Percentiles rank a stretch among this genome's conserved stretches.
Evolutionary conservation across 2,113 vertebrate genomes (phyloP).

Genomic region (Carassius gibelio): DNA sequence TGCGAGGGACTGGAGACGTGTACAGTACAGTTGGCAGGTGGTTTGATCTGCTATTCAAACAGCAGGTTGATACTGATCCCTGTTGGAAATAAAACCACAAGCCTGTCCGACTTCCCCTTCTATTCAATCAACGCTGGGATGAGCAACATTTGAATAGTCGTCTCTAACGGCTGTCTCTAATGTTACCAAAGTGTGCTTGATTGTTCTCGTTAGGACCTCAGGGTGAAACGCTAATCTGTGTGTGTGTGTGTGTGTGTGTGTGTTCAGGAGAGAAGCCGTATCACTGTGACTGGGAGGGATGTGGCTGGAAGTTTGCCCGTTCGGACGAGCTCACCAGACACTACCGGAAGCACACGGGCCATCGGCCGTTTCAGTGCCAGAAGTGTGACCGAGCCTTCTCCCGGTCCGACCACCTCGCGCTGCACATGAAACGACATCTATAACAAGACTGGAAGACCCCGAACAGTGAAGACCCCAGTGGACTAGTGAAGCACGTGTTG

Average conservation of each 20-base stretch:
- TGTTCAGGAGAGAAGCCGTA: conserved; percentile 95
- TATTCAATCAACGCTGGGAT: conserved; percentile 60
- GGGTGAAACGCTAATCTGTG: conserved; percentile 59
- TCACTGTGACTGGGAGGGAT: conserved; percentile 99
- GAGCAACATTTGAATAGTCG: conserved; percentile 54
- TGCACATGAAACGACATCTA: conserved; percentile 99
- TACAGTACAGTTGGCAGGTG: conserved; percentile 61
- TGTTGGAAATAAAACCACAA: conserved; percentile 64
- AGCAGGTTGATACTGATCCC: conserved; percentile 68
- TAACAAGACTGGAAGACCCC: conserved; percentile 64
- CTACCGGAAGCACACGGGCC: conserved; percentile 97
- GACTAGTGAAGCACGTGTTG: conserved; percentile 68
- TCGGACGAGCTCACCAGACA: conserved; percentile 98
- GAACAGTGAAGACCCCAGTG: background rate
- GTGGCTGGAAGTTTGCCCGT: conserved; percentile 98
- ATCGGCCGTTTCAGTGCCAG: conserved; percentile 97
- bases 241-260: conserved; percentile 54
- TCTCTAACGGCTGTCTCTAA: background rate
- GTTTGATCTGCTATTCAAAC: conserved; percentile 51
- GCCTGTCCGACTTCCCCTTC: conserved; percentile 52
- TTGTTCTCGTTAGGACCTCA: conserved; percentile 33
- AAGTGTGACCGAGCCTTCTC: conserved; percentile 97
- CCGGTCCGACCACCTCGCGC: conserved; percentile 95
- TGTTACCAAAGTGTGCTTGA: background rate
- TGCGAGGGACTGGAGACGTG: background rate